Base-by-base conservation (phyloP, 1,140 invertebrate species). In the Gryllus bimaculatus region DNA sequence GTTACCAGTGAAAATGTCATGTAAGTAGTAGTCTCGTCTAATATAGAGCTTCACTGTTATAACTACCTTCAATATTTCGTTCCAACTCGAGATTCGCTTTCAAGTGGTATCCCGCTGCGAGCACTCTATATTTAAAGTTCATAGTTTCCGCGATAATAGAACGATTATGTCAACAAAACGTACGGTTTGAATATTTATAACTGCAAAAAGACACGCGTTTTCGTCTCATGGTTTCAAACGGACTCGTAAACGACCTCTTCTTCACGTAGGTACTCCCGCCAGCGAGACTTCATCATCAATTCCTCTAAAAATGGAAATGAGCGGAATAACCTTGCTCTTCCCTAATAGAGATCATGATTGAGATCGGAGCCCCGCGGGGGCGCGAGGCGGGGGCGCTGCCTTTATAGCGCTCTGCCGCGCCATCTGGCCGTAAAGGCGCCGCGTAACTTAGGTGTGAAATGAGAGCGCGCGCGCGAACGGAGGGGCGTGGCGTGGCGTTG, bases 271-370 rank as follows among this genome's bases (percentile, higher is more conserved):
- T 66, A 13, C 18, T 13, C 18, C 10, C 18, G 18, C 18, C 7
- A 7, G 54, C 54, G 54, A 66, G 54, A 18, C 18, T 13, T 66
- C 54, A 18, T 18, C 54, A 18, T 18, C 54, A 66, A 18, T 66
- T 66, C 54, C 18, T 66, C 54, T 66, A 18, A 66, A 39, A 66
- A 66, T 66, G 54, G 54, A 66, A 66, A 66, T 66, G 54, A 13
- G 18, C 54, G 54, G 10, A 66, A 66, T 66, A 66, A 66, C 18
- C 54, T 66, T 66, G 54, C 54, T 66, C 54, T 18, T 10, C 54
- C 54, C 54, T 66, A 66, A 66, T 66, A 66, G 54, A 66, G 54
- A 66, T 66, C 54, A 66, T 66, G 54, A 66, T 66, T 66, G 54
- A 66, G 54, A 66, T 66, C 54, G 54, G 54, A 3, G 10, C 10